A percentile compares a stretch with the other conserved stretches of the same genome.
These are phyloP conservation scores for Pseudococcus longispinus DNA, from an alignment of 2,888 invertebrate genomes.

Conservation along the genomic window DNA sequence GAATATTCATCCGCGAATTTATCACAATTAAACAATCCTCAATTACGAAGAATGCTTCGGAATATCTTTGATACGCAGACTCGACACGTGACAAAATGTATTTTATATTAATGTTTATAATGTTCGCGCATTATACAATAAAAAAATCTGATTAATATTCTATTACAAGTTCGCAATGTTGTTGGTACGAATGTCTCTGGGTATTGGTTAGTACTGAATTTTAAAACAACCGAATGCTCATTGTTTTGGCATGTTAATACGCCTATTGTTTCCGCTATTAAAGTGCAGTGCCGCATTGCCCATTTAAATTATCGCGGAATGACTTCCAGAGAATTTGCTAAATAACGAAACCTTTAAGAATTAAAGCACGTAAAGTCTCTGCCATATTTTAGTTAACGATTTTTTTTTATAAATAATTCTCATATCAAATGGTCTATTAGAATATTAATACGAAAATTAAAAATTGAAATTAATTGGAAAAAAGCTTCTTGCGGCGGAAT, in stretches of 20 bases:
- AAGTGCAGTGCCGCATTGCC: conserved; percentile 38
- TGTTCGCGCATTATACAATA: neutral
- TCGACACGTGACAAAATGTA: conserved; percentile 37
- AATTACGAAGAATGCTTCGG: conserved; percentile 25
- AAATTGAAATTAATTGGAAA: neutral
- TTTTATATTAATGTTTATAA: conserved; percentile 33
- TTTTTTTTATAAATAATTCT: neutral
- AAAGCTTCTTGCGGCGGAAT: neutral
- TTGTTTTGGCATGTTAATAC: conserved; percentile 50
- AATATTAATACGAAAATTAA: conserved; percentile 23
- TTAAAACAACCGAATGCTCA: conserved; percentile 47
- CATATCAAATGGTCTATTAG: neutral
- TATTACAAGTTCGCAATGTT: conserved; percentile 34
- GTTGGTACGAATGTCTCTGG: conserved; percentile 50
- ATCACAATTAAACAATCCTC: conserved; percentile 31
- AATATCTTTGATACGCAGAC: conserved; percentile 16
- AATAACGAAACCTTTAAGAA: conserved; percentile 38
- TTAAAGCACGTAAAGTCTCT: conserved; percentile 21
- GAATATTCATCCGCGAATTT: conserved; percentile 32
- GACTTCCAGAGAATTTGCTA: conserved; percentile 7
- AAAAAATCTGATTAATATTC: conserved; percentile 44
- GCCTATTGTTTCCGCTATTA: conserved; percentile 51
- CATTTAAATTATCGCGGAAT: conserved; percentile 36
- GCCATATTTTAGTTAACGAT: conserved; percentile 29
- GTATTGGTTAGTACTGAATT: conserved; percentile 45